Evolutionary conservation across 2,797 vertebrate genomes (phyloP), one percentile per base, ranked within the genome.

Genomic region (Acanthis flammea): DNA sequence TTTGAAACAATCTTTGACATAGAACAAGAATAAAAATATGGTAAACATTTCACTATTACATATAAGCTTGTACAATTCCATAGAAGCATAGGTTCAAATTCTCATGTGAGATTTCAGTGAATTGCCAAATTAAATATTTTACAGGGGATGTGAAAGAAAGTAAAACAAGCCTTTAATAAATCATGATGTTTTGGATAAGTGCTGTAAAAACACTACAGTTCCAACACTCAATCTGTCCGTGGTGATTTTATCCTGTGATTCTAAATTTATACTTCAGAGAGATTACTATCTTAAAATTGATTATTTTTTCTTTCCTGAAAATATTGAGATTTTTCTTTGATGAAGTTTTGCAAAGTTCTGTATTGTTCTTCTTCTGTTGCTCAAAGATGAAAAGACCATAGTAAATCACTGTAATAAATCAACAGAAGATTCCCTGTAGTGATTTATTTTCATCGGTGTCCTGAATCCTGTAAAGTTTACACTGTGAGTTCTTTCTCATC

Each of bases 271-370:
- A 17, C 23, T 91, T 88, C 70, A 73, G 51, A 83, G 44, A 88
- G 25, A 81, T 78, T 75, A 51, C 65, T 57, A 28, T 88, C 42
- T 88, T 62, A 47, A 14, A 73, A 70, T 3, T 13, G 47, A 66
- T 51, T 15, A 44, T 31, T 82, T 87, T 91, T 94, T 81, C n/a
- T 79, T 88, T 86, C 45, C 41, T 84, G 55, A 89, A 93, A 86
- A 72, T 66, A 44, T 27, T 41, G 33, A 86, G 44, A 55, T 86
- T 61, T 6, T 42, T 77, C 30, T 86, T 66, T 55, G 58, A 70
- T 66, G 33, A 76, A 14, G 8, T 55, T 88, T 90, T 61, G 16
- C n/a, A 58, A 78, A 75, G n/a, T 74, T 80, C 33, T 67, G 7
- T 80, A 3, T 58, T 61, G 8, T 55, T 84, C 24, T 63, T 75